phyloP scores from a whole-genome alignment of 30 jellyfish, hydroid and myxozoan species.

The Sanderia malayensis region DNA sequence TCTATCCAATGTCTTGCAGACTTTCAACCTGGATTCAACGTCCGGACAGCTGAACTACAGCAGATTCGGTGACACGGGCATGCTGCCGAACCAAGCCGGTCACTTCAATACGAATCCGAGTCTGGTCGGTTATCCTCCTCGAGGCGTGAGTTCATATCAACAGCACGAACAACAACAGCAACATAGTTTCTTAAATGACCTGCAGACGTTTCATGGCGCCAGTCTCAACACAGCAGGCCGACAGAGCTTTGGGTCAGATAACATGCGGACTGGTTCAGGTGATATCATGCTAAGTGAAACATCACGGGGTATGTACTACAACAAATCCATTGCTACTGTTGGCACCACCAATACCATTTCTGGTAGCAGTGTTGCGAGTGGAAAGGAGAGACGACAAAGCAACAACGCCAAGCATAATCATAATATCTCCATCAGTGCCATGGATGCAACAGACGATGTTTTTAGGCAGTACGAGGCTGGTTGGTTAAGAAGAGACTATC shows the following conservation, averaged over 20 bases:
- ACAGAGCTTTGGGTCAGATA: conserved; percentile 51
- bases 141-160: conserved; percentile 54
- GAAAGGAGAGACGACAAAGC: conserved; percentile 17
- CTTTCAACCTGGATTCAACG: conserved; percentile 57
- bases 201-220: conserved; percentile 78
- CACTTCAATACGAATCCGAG: conserved; percentile 54
- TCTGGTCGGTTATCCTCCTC: conserved; percentile 63
- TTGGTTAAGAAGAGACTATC: too few species aligned
- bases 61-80: conserved; percentile 47
- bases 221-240: conserved; percentile 40
- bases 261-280: conserved; percentile 54
- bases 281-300: conserved; percentile 65
- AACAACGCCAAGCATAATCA: conserved; percentile 17
- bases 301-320: conserved; percentile 24
- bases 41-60: conserved; percentile 60
- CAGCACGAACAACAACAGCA: too few species aligned
- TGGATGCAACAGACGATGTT: conserved; percentile 17
- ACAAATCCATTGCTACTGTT: too few species aligned
- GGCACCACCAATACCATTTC: too few species aligned
- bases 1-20: conserved; percentile 46
- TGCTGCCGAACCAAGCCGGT: conserved; percentile 47
- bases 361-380: too few species aligned
- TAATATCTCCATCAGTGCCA: too few species aligned
- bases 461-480: conserved; percentile 15
- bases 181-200: conserved; percentile 61